A percentile compares a stretch with the other conserved stretches of the same genome.
phyloP scores from a whole-genome alignment of 2,888 invertebrate species.

The Tenthredo notha region DNA sequence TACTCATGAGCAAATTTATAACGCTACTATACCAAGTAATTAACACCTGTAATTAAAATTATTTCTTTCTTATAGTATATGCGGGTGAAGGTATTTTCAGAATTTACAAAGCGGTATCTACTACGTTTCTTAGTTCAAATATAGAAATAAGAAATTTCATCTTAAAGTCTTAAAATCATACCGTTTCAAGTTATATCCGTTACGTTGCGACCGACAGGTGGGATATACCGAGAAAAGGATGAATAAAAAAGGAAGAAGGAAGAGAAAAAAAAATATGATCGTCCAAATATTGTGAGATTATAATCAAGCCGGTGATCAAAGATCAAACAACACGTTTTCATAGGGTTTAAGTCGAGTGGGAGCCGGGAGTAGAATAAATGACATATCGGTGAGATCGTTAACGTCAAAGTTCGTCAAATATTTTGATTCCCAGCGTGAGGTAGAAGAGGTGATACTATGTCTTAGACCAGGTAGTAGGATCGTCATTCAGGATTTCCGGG shows the following conservation, averaged over 20 bases:
- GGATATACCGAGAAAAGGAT: background rate
- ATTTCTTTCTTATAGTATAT: background rate
- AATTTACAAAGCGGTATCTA: background rate
- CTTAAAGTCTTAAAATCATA: background rate
- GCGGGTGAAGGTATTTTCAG: background rate
- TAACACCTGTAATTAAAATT: constrained; percentile 12
- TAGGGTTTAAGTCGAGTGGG: constrained; percentile 24
- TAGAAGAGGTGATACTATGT: background rate
- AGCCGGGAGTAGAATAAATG: constrained; percentile 24
- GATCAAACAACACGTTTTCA: constrained; percentile 19
- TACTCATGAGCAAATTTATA: constrained; percentile 8
- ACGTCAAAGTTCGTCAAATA: constrained; percentile 53
- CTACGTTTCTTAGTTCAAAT: background rate
- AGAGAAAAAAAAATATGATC: constrained; percentile 16
- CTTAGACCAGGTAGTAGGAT: background rate
- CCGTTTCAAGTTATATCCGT: background rate
- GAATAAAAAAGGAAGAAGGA: background rate
- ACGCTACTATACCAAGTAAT: constrained; percentile 12
- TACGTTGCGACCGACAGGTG: background rate
- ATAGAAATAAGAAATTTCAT: background rate
- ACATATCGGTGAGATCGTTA: constrained; percentile 48
- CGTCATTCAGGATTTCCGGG: constrained; percentile 52
- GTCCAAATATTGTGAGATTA: constrained; percentile 56
- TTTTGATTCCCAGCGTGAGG: constrained; percentile 39
- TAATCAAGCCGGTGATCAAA: constrained; percentile 48